phyloP scores from a whole-genome alignment of 2,797 vertebrate species.

The Hypotaenidia philippensis region DNA sequence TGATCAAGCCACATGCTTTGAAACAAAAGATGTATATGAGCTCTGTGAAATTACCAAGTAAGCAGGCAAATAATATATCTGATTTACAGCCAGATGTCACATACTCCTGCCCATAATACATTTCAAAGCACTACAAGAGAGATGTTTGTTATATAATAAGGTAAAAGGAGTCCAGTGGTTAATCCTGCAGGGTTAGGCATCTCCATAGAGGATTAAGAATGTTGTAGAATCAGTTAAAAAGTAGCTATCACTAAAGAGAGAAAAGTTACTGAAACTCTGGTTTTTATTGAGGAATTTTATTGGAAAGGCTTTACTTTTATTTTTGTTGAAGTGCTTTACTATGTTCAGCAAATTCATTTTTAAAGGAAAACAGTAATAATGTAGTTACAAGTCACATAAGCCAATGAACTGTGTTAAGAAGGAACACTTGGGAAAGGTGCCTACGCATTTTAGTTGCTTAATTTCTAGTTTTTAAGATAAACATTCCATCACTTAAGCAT shows the following conservation, averaged over 20 bases:
- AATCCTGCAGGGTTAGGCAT: background rate
- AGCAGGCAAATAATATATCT: background rate
- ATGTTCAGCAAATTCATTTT: background rate
- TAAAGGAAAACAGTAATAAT: background rate
- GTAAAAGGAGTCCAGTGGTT: background rate
- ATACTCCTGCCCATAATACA: background rate
- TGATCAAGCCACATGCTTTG: background rate
- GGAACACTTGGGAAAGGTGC: background rate
- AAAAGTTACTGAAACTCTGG: background rate
- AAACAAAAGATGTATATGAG: background rate
- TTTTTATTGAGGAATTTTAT: background rate
- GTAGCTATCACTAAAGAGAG: background rate
- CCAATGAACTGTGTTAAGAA: background rate
- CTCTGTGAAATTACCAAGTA: background rate
- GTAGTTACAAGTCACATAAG: background rate
- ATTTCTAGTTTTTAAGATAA: background rate
- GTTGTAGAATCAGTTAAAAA: background rate
- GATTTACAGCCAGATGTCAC: background rate
- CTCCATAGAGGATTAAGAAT: background rate
- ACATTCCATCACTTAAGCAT: background rate
- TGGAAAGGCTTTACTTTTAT: background rate
- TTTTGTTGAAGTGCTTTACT: background rate
- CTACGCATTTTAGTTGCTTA: background rate
- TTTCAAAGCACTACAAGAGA: background rate
- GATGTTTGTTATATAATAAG: background rate